Evolutionary conservation across 2,113 vertebrate genomes (phyloP).

Genomic region (Barnardius zonarius): DNA sequence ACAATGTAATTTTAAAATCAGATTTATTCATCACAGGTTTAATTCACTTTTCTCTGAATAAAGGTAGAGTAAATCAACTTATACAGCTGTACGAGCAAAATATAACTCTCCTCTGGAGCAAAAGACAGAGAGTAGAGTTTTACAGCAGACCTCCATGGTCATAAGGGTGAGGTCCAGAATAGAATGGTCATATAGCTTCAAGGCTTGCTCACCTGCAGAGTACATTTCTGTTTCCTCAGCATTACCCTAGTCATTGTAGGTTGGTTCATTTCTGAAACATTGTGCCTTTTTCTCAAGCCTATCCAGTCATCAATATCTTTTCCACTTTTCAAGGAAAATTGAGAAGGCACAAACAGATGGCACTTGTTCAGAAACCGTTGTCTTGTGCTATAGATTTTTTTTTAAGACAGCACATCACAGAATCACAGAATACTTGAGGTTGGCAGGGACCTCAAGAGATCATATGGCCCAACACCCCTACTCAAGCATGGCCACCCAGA

Average conservation of each 20-base stretch:
- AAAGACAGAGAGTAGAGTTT: neutral
- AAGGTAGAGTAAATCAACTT: constrained; percentile 61
- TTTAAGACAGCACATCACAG: neutral
- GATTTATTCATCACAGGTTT: constrained; percentile 55
- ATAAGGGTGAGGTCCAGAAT: neutral
- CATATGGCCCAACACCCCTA: fast-evolving
- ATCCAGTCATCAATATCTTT: neutral
- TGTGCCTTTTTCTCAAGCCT: neutral
- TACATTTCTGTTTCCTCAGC: neutral
- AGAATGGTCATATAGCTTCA: neutral
- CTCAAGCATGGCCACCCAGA: neutral
- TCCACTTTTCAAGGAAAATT: neutral
- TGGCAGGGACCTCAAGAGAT: neutral
- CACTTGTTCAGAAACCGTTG: neutral
- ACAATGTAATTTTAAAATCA: constrained; percentile 62
- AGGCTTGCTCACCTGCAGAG: neutral
- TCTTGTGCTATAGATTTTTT: neutral
- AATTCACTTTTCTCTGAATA: constrained; percentile 61
- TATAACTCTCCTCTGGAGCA: constrained; percentile 23
- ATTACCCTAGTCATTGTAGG: neutral
- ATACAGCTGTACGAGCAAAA: constrained; percentile 3
- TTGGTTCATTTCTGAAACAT: neutral
- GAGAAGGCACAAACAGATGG: neutral
- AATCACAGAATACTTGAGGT: neutral
- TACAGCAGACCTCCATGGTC: neutral